Evolutionary conservation across 1,140 invertebrate genomes (phyloP), one percentile per base, ranked within the genome.

Genomic region (Dolichoris vasculosae): DNA sequence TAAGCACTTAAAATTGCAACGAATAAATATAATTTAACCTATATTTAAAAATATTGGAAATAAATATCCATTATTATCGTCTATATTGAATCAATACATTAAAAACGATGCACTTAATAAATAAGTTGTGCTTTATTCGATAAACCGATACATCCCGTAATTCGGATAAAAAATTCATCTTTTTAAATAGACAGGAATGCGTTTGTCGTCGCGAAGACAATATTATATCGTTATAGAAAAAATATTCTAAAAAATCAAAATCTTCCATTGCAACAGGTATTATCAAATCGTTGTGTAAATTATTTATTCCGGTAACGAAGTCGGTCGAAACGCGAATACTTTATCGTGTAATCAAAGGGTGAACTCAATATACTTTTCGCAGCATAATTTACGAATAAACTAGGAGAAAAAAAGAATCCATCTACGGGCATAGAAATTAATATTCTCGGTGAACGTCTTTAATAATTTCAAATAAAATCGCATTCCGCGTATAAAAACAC

Each of bases 11-110:
- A 71, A 71, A 40, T 40, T 26, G 40, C 35, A 15, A 20, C 38
- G 35, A 26, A 71, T 40, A 40, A 23, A 23, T 26, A 71, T 71
- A 71, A 40, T 71, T 71, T 71, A 71, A 71, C 69, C 35, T 71
- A 40, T 23, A 71, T 71, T 71, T 30, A 40, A 40, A 40, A 71
- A 71, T 71, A 71, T 71, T 71, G 20, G 2, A 17, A 71, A 20
- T 71, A 71, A 71, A 71, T 23, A 17, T 71, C 20, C 32, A 40
- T 71, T 71, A 71, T 17, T 38, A 71, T 71, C 17, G 23, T 40
- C 20, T 71, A 11, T 23, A 23, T 35, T 71, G 17, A 23, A 32
- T 20, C 23, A 71, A 40, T 13, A 20, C 1, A 71, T 40, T 4
- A 71, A 4, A 40, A 3, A 23, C 69, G 40, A 35, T 40, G 69